Conservation (phyloP, 1,140 invertebrate genomes). For the Cotesia typhae region DNA sequence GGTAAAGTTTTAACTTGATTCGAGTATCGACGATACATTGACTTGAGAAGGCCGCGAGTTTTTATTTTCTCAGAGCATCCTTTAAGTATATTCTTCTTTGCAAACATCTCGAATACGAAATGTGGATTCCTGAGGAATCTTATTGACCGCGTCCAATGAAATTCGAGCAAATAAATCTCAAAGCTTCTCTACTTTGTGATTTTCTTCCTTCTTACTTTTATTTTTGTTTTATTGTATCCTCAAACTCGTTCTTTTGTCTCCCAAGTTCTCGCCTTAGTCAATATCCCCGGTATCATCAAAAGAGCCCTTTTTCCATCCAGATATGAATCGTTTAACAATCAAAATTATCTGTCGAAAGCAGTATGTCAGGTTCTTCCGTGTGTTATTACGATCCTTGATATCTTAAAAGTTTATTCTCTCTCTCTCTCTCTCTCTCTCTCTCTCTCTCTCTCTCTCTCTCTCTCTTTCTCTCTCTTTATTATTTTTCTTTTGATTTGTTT, state of each 20-base stretch:
- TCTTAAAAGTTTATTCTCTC: not conserved
- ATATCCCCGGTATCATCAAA: constrained; percentile 11
- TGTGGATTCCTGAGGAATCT: constrained; percentile 58
- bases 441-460: not conserved
- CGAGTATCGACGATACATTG: constrained; percentile 5
- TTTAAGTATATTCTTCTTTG: constrained; percentile 54
- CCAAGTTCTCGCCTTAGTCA: constrained; percentile 17
- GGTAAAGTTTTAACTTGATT: too few relatives aligned
- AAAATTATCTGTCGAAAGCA: constrained; percentile 9
- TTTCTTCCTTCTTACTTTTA: constrained; percentile 5
- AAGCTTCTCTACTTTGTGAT: constrained; percentile 7
- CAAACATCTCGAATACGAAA: constrained; percentile 61
- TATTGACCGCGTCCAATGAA: constrained; percentile 42
- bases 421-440: not conserved
- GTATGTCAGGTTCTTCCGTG: constrained; percentile 23
- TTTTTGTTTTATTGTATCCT: not conserved
- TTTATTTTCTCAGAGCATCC: constrained; percentile 17
- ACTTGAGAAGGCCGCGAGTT: constrained; percentile 18
- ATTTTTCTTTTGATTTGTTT: not conserved
- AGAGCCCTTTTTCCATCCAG: constrained; percentile 22
- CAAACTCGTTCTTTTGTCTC: constrained; percentile 15
- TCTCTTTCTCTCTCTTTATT: not conserved
- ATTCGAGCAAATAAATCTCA: constrained; percentile 62
- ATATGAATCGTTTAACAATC: constrained; percentile 31
- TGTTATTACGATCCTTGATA: not conserved